Conservation (phyloP, 2,797 vertebrate species). For the Yasuhikotakia modesta region DNA sequence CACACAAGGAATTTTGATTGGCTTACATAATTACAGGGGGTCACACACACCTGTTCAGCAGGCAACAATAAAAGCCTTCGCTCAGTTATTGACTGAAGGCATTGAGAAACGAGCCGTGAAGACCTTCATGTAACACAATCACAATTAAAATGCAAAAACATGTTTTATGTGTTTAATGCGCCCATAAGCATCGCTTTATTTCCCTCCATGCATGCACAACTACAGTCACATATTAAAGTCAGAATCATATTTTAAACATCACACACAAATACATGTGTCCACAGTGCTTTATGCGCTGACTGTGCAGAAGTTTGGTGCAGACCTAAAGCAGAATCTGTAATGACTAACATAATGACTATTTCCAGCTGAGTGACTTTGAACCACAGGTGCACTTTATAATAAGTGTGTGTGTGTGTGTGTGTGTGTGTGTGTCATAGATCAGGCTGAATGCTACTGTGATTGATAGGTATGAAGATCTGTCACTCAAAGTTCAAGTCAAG, state of each 20-base stretch:
- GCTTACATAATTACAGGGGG: too few relatives aligned
- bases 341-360: constrained; percentile 42
- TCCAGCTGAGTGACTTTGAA: constrained; percentile 37
- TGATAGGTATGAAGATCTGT: constrained; percentile 21
- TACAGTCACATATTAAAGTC: constrained; percentile 17
- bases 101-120: too few relatives aligned
- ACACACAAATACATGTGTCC: constrained; percentile 20
- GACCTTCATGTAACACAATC: too few relatives aligned
- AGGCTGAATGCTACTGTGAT: constrained; percentile 25
- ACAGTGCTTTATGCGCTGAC: constrained; percentile 37
- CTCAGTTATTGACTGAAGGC: too few relatives aligned
- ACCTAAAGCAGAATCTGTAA: constrained; percentile 26
- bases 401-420: constrained; percentile 1
- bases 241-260: constrained; percentile 31
- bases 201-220: constrained; percentile 15
- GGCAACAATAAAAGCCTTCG: too few relatives aligned
- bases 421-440: constrained; percentile 13
- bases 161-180: too few relatives aligned
- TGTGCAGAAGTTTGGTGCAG: constrained; percentile 27
- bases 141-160: not conserved
- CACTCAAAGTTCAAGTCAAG: constrained; percentile 6
- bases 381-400: constrained; percentile 45
- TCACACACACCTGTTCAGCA: too few relatives aligned
- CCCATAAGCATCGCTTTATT: constrained; percentile 1
- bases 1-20: not conserved